Base-by-base conservation (phyloP, 2,888 invertebrate genomes). In the Stenotaenia linearis region DNA sequence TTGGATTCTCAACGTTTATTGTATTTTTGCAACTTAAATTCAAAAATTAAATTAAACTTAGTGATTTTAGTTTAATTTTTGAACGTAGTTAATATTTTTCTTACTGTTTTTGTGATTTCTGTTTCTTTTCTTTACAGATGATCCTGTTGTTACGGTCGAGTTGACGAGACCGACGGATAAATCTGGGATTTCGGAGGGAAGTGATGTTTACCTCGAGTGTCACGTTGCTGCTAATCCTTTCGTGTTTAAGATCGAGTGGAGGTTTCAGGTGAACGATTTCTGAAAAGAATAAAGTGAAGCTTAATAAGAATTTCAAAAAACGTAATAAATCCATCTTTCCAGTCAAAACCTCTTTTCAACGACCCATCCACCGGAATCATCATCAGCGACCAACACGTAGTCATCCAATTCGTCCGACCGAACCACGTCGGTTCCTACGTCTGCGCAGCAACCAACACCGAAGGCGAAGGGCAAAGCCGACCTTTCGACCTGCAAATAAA, bases 171-270 rank as follows among this genome's bases (percentile, higher is more conserved):
- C 28, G 3, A 0, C 15, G 12, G 2, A 61, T 10, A 4, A 23
- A 12, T 61, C 25, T 1, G 25, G 25, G 23, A 28, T 61, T 12
- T 0, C 12, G 12, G 95, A 95, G 87, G 94, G 95, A 78, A 95
- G 94, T 85, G 95, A 95, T 88, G 94, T 95, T 81, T 95, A 95
- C 89, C 95, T 95, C 88, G 95, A 95, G 88, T 95, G 95, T 88
- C 93, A 94, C 89, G 93, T 95, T 84, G 91, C 92, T 85, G 93
- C 95, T 84, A 94, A 95, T 88, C 95, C 95, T 45, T 91, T 91
- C 81, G 93, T 92, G 89, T 90, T 93, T 84, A 92, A 93, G 85
- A 90, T 95, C 82, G 91, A 92, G 83, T 95, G 95, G 95, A 89
- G 93, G 83, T 94, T 94, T 85, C 92, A 95, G 85, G 95, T 95